Base-by-base conservation (phyloP, 1,140 invertebrate species). In the Copidosoma floridanum region DNA sequence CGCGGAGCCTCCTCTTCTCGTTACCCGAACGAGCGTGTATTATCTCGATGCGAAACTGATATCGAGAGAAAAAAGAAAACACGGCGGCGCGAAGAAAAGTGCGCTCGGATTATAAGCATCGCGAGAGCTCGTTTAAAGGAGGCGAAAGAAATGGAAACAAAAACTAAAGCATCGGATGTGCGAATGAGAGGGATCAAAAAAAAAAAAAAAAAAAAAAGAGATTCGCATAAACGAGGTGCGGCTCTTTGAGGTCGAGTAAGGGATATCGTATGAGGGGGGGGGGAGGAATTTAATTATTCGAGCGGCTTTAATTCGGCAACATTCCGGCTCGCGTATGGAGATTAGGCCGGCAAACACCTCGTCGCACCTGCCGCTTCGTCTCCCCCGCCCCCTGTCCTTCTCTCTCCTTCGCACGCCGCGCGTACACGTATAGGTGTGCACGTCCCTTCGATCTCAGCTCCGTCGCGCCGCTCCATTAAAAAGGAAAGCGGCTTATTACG, bases 311-410 rank as follows among this genome's bases (percentile, higher is more conserved):
- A 71, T 67, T 71, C 63, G 64, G 60, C 63, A 61, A 59, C 68
- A 71, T 71, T 71, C 68, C 67, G 32, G 37, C 14, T 51, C 16
- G 46, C 38, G 63, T 63, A 68, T 70, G 68, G 62, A 67, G 68
- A 71, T 71, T 69, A 70, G 59, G 51, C 7, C 41, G 50, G 27
- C 3, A 12, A 18, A 64, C 12, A 66, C 65, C 63, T 65, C 66
- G 62, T 57, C 54, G 48, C 57, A 58, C 63, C 64, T 41, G 56
- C 47, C 18, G 38, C 44, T n/a, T n/a, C 50, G 53, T 47, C 51
- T 40, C 24, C 18, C 40, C 20, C 46, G 63, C 44, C 26, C 38
- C 5, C 37, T 20, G 44, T 35, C 46, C 53, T 21, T 18, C 29
- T 54, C 48, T 27, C 38, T 29, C 24, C 8, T 20, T 21, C 18